A percentile compares a stretch with the other conserved stretches of the same genome.
These are phyloP conservation scores for Leptestheria dahalacensis DNA, from an alignment of 1,140 invertebrate genomes.

Conservation along the genomic window DNA sequence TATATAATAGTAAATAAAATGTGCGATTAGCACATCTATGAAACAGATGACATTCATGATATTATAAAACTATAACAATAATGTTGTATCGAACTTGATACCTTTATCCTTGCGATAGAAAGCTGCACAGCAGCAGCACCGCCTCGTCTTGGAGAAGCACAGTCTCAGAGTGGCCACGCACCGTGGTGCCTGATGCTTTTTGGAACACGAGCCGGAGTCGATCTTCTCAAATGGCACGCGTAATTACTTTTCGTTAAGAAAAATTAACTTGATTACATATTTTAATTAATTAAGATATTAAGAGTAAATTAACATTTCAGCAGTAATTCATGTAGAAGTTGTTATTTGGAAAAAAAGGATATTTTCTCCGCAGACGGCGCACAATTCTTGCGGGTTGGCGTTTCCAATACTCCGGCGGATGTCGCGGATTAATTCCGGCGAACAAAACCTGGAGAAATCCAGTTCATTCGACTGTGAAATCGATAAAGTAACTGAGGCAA, in stretches of 20 bases:
- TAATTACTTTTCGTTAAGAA: background rate
- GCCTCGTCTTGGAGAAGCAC: background rate
- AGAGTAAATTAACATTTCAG: background rate
- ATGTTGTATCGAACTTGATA: no score
- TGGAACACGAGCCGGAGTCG: background rate
- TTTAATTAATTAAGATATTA: background rate
- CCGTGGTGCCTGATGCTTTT: background rate
- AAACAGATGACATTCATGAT: no score
- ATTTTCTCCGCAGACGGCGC: background rate
- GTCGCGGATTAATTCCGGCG: background rate
- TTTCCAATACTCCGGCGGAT: background rate
- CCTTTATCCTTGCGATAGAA: slow-evolving; percentile 10
- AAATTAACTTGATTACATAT: background rate
- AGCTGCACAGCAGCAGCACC: slow-evolving; percentile 4
- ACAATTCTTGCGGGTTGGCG: background rate
- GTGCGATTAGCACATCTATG: background rate
- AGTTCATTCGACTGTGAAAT: background rate
- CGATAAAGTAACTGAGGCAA: background rate
- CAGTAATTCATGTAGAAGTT: no score
- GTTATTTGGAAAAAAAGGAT: background rate
- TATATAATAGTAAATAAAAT: no score
- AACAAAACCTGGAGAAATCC: background rate
- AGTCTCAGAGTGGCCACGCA: slow-evolving; percentile 5
- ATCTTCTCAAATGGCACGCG: slow-evolving; percentile 2
- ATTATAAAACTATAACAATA: no score